Conservation (phyloP, 2,888 invertebrate species). For the Plusia festucae region DNA sequence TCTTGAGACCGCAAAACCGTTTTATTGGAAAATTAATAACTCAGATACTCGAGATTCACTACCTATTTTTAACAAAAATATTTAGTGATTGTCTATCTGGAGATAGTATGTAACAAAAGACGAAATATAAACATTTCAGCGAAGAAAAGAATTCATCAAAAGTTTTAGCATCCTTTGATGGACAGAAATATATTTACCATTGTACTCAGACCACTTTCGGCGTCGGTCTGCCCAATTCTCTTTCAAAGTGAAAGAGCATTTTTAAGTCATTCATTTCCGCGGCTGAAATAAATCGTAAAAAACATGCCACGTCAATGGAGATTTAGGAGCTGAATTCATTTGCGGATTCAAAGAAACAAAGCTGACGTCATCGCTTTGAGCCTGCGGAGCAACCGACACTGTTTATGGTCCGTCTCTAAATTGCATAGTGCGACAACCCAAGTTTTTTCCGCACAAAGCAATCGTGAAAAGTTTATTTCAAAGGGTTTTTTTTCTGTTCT, state of each 20-base stretch:
- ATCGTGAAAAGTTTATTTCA: slow-evolving; percentile 50
- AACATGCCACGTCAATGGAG: slow-evolving; percentile 50
- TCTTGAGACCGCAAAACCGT: slow-evolving; percentile 14
- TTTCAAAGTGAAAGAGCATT: slow-evolving; percentile 50
- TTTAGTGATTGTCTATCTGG: background rate
- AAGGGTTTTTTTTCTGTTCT: slow-evolving; percentile 38
- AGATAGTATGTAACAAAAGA: slow-evolving; percentile 14
- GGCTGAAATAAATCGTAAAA: slow-evolving; percentile 52
- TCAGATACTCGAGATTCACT: background rate
- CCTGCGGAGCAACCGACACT: slow-evolving; percentile 33
- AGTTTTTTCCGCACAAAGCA: slow-evolving; percentile 51
- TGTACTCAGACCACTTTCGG: slow-evolving; percentile 33
- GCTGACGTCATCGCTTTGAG: slow-evolving; percentile 58
- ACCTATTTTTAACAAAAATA: background rate
- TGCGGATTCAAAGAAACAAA: slow-evolving; percentile 64
- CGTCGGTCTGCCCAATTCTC: slow-evolving; percentile 38
- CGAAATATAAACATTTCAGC: slow-evolving; percentile 9
- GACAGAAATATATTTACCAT: slow-evolving; percentile 46
- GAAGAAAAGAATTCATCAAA: slow-evolving; percentile 17
- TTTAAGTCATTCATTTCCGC: slow-evolving; percentile 52
- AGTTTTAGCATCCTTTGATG: slow-evolving; percentile 36
- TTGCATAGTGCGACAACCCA: slow-evolving; percentile 46
- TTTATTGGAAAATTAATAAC: slow-evolving; percentile 31
- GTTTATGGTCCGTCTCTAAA: slow-evolving; percentile 51
- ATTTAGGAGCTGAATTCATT: slow-evolving; percentile 63